Evolutionary conservation across 2,888 invertebrate genomes (phyloP), one percentile per base, ranked within the genome.

Genomic region (Clitarchus hookeri): DNA sequence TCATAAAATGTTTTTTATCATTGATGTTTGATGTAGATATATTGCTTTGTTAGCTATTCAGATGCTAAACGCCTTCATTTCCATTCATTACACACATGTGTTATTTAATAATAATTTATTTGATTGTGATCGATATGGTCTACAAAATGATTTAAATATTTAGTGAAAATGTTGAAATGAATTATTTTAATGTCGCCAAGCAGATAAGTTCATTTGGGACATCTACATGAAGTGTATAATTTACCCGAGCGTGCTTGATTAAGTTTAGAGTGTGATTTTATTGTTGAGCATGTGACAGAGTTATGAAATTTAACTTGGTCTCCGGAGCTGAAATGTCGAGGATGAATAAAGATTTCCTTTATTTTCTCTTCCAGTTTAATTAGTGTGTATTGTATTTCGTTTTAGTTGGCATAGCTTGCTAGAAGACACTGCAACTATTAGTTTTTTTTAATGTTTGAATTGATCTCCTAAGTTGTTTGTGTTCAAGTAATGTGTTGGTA

Each of bases 391-490:
- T 65, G 65, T 65, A 65, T 23, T 65, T 65, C 16, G 48, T 65
- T 65, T 19, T 65, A 65, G 65, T 65, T 65, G 65, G 65, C 65
- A 65, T 65, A 65, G 65, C 65, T 65, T 65, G 65, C 65, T 65
- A 65, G 65, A 65, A 65, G 16, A 65, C 65, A 65, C 65, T 23
- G n/a, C 65, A 65, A 65, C 65, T 65, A 23, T 65, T 65, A 65
- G 65, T 82, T 36, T 82, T 27, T 79, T 79, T 79, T 82, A 25
- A 82, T 82, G 82, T 82, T 82, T 82, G 82, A 82, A 82, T 82
- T 82, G 82, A 82, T 82, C 82, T 82, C 82, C 82, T 82, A 82
- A 82, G 82, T 82, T 82, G 82, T 82, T 82, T 82, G 82, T 82
- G 82, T 82, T 82, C 82, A 82, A 19, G 44, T 82, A 82, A 26